These are phyloP conservation scores for Cebidichthys violaceus DNA, from an alignment of 2,113 vertebrate genomes.

Conservation along the genomic window DNA sequence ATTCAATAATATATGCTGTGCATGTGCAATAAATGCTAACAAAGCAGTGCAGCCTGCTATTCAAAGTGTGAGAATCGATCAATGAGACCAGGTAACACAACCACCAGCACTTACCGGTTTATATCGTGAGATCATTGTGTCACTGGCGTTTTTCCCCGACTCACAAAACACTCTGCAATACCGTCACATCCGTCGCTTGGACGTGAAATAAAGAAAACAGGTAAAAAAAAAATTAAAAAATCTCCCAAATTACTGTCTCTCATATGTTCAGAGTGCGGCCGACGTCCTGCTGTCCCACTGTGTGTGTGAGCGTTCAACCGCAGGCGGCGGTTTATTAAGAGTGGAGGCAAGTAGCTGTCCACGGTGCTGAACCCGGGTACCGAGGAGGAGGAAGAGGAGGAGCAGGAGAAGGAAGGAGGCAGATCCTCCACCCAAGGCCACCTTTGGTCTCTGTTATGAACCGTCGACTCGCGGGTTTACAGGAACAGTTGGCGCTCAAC, in stretches of 20 bases:
- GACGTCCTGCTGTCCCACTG: constrained; percentile 28
- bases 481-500: not conserved
- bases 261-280: constrained; percentile 35
- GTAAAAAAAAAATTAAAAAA: not conserved
- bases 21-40: not conserved
- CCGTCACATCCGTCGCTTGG: constrained; percentile 48
- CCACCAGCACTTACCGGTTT: constrained; percentile 79
- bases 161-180: constrained; percentile 23
- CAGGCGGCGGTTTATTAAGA: constrained; percentile 19
- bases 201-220: not conserved
- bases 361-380: constrained; percentile 80
- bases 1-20: not conserved
- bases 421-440: constrained; percentile 32
- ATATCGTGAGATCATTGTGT: constrained; percentile 79
- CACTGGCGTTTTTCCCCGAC: constrained; percentile 35
- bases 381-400: constrained; percentile 22
- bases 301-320: constrained; percentile 6
- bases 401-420: constrained; percentile 3
- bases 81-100: constrained; percentile 14
- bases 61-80: not conserved
- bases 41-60: not conserved
- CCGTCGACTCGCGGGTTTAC: too few relatives aligned
- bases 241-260: not conserved
- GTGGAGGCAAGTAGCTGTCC: constrained; percentile 77
- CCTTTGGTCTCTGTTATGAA: constrained; percentile 28